phyloP scores from a whole-genome alignment of 2,888 invertebrate genomes.

The Platycheirus albimanus region DNA sequence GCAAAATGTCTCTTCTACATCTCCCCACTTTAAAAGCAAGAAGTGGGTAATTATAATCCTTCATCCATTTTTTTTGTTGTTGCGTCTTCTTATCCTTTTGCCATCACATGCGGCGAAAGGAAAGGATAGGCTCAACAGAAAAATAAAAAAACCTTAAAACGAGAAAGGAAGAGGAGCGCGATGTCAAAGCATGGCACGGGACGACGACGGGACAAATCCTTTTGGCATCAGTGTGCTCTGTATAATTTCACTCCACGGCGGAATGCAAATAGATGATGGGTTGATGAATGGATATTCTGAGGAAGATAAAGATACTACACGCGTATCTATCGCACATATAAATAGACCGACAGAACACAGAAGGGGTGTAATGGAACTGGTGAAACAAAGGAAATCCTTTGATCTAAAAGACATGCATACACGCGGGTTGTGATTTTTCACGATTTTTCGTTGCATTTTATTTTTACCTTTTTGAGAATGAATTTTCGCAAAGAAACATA shows the following conservation, averaged over 20 bases:
- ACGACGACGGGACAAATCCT: slow-evolving; percentile 51
- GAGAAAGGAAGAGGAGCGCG: slow-evolving; percentile 25
- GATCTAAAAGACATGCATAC: slow-evolving; percentile 49
- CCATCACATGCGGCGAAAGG: neutral
- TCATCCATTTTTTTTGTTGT: slow-evolving; percentile 64
- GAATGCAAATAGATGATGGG: slow-evolving; percentile 67
- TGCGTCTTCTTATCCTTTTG: slow-evolving; percentile 45
- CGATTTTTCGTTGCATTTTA: slow-evolving; percentile 54
- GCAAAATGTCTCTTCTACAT: slow-evolving; percentile 50
- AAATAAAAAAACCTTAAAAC: slow-evolving; percentile 25
- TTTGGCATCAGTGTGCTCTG: slow-evolving; percentile 43
- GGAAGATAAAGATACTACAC: slow-evolving; percentile 49
- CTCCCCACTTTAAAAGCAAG: slow-evolving; percentile 59
- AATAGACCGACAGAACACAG: slow-evolving; percentile 33
- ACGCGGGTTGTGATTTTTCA: slow-evolving; percentile 62
- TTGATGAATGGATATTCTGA: slow-evolving; percentile 52
- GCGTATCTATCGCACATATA: slow-evolving; percentile 65
- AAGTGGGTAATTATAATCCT: slow-evolving; percentile 74
- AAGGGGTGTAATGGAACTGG: slow-evolving; percentile 49
- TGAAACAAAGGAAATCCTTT: slow-evolving; percentile 69
- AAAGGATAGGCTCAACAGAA: slow-evolving; percentile 4
- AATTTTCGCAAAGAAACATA: slow-evolving; percentile 27
- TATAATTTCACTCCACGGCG: slow-evolving; percentile 55
- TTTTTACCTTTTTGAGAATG: slow-evolving; percentile 19
- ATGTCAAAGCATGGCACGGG: slow-evolving; percentile 40